phyloP scores from a whole-genome alignment of 53 echinoderm and acorn worm genomes.

The Zoroaster sp. region DNA sequence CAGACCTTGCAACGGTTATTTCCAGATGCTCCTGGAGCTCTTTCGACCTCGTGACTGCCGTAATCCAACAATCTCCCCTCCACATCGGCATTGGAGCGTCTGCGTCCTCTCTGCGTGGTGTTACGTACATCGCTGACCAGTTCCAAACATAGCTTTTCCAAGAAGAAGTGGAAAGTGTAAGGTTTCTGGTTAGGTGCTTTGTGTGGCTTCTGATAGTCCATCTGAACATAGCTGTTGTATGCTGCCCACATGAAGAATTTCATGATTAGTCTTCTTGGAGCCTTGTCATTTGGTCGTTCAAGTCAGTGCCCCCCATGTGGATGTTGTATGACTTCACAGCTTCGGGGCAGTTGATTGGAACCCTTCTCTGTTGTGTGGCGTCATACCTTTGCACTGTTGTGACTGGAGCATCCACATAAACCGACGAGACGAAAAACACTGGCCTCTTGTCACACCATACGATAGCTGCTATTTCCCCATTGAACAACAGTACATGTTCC shows the following conservation, averaged over 20 bases:
- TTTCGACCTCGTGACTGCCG: neutral
- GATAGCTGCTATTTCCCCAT: conserved; percentile 57
- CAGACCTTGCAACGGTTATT: neutral
- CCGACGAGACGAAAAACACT: conserved; percentile 48
- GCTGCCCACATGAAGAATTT: no score
- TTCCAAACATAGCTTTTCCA: no score
- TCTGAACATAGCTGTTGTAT: no score
- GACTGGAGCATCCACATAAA: conserved; percentile 7
- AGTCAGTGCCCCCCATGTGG: conserved; percentile 37
- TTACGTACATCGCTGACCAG: conserved; percentile 31
- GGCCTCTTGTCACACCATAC: conserved; percentile 59
- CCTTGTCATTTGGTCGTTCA: conserved; percentile 49
- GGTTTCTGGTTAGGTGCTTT: neutral
- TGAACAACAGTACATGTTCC: conserved; percentile 15
- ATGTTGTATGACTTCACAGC: conserved; percentile 24
- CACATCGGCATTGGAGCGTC: neutral
- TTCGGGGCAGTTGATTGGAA: conserved; percentile 1
- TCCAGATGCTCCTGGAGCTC: neutral
- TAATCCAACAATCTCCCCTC: neutral
- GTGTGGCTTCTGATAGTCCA: no score
- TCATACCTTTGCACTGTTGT: conserved; percentile 42
- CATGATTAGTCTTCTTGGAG: neutral
- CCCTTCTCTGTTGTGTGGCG: conserved; percentile 40
- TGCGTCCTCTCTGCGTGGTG: neutral
- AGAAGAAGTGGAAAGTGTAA: conserved; percentile 17